Conservation (phyloP, 1,140 invertebrate species). For the Halesus radiatus region DNA sequence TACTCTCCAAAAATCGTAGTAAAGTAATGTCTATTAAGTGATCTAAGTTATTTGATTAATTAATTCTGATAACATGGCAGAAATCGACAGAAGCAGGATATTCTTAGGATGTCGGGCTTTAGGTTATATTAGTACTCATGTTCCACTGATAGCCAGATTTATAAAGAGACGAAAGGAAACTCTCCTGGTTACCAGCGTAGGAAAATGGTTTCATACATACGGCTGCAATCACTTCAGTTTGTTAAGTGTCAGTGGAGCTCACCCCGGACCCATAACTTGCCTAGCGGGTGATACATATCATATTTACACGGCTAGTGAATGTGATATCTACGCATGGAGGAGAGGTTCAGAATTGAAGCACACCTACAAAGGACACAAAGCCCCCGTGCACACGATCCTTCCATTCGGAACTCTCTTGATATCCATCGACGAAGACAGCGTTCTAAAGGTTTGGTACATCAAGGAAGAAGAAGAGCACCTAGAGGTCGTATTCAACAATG, state of each 20-base stretch:
- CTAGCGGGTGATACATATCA: constrained; percentile 84
- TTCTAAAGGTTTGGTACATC: constrained; percentile 89
- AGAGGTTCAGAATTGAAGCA: constrained; percentile 89
- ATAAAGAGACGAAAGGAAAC: constrained; percentile 89
- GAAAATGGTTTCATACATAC: constrained; percentile 93
- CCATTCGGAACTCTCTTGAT: constrained; percentile 91
- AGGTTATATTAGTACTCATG: constrained; percentile 94
- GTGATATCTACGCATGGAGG: constrained; percentile 88
- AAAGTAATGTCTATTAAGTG: not conserved
- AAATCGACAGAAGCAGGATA: constrained; percentile 77
- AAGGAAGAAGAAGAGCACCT: constrained; percentile 78
- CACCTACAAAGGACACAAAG: constrained; percentile 83
- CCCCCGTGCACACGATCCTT: constrained; percentile 82
- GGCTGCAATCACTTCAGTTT: constrained; percentile 86
- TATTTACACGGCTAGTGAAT: constrained; percentile 87
- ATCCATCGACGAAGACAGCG: constrained; percentile 85
- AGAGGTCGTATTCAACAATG: constrained; percentile 80
- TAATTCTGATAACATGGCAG: constrained; percentile 23
- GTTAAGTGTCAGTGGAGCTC: constrained; percentile 85
- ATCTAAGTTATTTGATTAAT: no score
- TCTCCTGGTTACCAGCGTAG: constrained; percentile 90
- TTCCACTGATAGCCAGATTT: constrained; percentile 88
- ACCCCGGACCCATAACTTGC: constrained; percentile 86
- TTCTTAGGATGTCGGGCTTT: constrained; percentile 87
- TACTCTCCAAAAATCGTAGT: not conserved